A percentile compares a stretch with the other conserved stretches of the same genome.
Evolutionary conservation across 2,888 invertebrate genomes (phyloP).

Genomic region (Polyommatus icarus): DNA sequence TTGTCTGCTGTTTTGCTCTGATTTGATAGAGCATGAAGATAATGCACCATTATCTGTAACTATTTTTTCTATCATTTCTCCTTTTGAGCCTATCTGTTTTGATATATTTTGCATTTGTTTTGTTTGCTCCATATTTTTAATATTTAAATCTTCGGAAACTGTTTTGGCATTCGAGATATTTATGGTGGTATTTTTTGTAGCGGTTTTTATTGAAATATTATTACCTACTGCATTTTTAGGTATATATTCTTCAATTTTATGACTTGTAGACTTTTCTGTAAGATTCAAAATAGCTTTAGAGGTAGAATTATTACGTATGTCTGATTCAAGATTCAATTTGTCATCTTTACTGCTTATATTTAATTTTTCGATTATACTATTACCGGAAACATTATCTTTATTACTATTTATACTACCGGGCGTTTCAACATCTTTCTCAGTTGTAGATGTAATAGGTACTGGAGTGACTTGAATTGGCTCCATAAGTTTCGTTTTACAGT

Average conservation of each 20-base stretch:
- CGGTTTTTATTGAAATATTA: background rate
- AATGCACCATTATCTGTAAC: background rate
- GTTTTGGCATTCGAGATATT: background rate
- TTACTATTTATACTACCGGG: background rate
- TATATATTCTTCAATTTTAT: background rate
- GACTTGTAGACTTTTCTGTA: background rate
- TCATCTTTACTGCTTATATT: constrained; percentile 29
- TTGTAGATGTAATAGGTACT: constrained; percentile 66
- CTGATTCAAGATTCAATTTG: background rate
- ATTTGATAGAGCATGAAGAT: background rate
- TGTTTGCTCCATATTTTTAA: background rate
- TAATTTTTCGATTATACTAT: constrained; percentile 30
- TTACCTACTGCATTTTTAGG: background rate
- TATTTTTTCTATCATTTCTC: background rate
- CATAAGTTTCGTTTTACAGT: constrained; percentile 61
- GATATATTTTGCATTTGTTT: background rate
- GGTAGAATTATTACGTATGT: constrained; percentile 20
- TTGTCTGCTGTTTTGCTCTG: constrained; percentile 34
- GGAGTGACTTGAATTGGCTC: constrained; percentile 67
- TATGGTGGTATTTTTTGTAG: background rate
- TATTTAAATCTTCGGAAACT: constrained; percentile 4
- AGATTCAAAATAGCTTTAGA: constrained; percentile 23
- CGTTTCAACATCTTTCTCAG: constrained; percentile 56
- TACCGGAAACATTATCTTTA: constrained; percentile 24
- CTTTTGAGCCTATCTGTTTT: background rate